A percentile compares a stretch with the other conserved stretches of the same genome.
phyloP scores from a whole-genome alignment of 2,797 vertebrate genomes.

The Champsocephalus esox region DNA sequence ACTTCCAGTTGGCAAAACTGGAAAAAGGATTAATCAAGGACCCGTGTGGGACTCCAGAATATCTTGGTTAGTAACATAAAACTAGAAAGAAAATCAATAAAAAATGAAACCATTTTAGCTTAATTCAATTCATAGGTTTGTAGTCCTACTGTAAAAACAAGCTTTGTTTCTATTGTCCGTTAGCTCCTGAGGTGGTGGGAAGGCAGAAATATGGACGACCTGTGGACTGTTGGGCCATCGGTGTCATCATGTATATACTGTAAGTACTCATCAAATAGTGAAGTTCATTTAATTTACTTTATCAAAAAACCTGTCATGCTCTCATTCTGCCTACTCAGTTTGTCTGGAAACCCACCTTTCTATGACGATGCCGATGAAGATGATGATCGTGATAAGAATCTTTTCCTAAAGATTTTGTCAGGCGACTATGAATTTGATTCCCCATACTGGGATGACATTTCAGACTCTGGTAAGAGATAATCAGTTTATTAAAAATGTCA shows the following conservation, averaged over 20 bases:
- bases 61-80: slow-evolving; percentile 83
- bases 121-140: neutral
- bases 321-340: slow-evolving; percentile 72
- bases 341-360: slow-evolving; percentile 98
- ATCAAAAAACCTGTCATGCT: neutral
- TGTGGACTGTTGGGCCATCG: slow-evolving; percentile 98
- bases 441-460: slow-evolving; percentile 99
- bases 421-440: slow-evolving; percentile 98
- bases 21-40: slow-evolving; percentile 98
- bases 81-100: neutral
- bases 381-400: slow-evolving; percentile 95
- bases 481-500: neutral
- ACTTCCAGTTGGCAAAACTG: slow-evolving; percentile 98
- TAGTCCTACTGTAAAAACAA: neutral
- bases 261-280: slow-evolving; percentile 79
- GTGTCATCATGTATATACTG: slow-evolving; percentile 99
- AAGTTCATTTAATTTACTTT: slow-evolving; percentile 1
- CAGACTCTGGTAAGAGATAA: slow-evolving; percentile 90
- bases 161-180: neutral
- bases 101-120: neutral
- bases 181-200: slow-evolving; percentile 97
- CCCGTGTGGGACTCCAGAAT: slow-evolving; percentile 97
- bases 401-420: slow-evolving; percentile 96
- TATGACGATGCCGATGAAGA: slow-evolving; percentile 97
- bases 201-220: slow-evolving; percentile 95